Evolutionary conservation across 2,888 invertebrate species (phyloP), one percentile per base, ranked within the genome.

Genomic region (Cheilosia grossa): DNA sequence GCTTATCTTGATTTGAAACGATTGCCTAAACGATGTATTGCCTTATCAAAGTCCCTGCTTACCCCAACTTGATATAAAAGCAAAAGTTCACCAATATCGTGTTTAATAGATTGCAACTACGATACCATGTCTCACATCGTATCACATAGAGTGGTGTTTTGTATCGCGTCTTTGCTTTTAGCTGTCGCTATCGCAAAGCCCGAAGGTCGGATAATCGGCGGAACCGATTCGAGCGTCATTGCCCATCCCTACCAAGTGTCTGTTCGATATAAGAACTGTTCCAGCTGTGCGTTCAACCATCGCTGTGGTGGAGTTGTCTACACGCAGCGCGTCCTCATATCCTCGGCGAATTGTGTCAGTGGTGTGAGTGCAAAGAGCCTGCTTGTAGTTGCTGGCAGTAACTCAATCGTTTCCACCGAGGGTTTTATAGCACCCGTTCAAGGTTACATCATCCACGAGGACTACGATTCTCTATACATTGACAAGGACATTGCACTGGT

Each of bases 211-310:
- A 93, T 93, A 74, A 92, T 93, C 2, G 92, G 92, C 30, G 93
- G 93, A 10, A 88, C 87, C 17, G 83, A 87, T 17, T 90, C 90
- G 10, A 87, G 89, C n/a, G 93, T 93, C 69, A 87, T 89, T 17
- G 88, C 88, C 0, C 90, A 91, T 87, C 93, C 93, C 7, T 92
- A 92, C 82, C 93, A 93, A 89, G 91, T 93, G 1, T 93, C 93
- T 1, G 80, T 93, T 10, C 90, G 91, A 66, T 89, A 87, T 33
- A 86, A 88, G 7, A 44, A 9, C 21, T 90, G 89, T 15, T 73
- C 47, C 1, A 70, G 63, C 1, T 78, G 69, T 5, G 7, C 47
- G 4, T 78, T 78, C 19, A 19, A 49, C n/a, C 93, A 93, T 82
- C 90, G 90, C 74, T 93, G 93, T 72, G 93, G 93, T 37, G 93